Conservation (phyloP, 2,888 invertebrate species). For the Venusia cambrica region DNA sequence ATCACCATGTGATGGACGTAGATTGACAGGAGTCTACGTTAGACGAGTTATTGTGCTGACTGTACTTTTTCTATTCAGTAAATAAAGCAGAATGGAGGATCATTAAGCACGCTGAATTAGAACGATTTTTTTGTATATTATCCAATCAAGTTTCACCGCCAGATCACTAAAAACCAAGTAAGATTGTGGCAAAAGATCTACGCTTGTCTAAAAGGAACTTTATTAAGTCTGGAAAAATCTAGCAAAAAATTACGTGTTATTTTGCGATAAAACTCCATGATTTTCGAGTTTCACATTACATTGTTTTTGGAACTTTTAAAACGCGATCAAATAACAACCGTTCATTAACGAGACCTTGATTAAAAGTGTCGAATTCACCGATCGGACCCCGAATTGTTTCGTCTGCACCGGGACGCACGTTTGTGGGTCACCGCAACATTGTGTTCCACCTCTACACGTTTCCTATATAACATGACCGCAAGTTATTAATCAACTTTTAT, state of each 20-base stretch:
- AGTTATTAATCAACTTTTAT: slow-evolving; percentile 77
- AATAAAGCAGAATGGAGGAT: too few relatives aligned
- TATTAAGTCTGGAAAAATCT: too few relatives aligned
- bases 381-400: slow-evolving; percentile 47
- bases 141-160: too few relatives aligned
- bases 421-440: slow-evolving; percentile 71
- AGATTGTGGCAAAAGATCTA: too few relatives aligned
- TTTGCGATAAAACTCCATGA: too few relatives aligned
- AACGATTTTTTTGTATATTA: too few relatives aligned
- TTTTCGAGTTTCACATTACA: slow-evolving; percentile 14
- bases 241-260: too few relatives aligned
- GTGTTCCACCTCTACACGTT: slow-evolving; percentile 55
- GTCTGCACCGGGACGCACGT: slow-evolving; percentile 61
- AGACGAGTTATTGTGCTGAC: slow-evolving; percentile 47
- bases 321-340: slow-evolving; percentile 17
- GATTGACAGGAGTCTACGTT: slow-evolving; percentile 28
- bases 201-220: too few relatives aligned
- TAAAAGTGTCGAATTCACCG: slow-evolving; percentile 34
- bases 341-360: slow-evolving; percentile 36
- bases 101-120: too few relatives aligned
- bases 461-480: too few relatives aligned
- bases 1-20: slow-evolving; percentile 21
- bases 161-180: too few relatives aligned
- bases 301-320: slow-evolving; percentile 21
- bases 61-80: too few relatives aligned